Percentiles rank a stretch among this genome's conserved stretches.
phyloP scores from a whole-genome alignment of 2,888 invertebrate species.

The Drosophila lutescens region DNA sequence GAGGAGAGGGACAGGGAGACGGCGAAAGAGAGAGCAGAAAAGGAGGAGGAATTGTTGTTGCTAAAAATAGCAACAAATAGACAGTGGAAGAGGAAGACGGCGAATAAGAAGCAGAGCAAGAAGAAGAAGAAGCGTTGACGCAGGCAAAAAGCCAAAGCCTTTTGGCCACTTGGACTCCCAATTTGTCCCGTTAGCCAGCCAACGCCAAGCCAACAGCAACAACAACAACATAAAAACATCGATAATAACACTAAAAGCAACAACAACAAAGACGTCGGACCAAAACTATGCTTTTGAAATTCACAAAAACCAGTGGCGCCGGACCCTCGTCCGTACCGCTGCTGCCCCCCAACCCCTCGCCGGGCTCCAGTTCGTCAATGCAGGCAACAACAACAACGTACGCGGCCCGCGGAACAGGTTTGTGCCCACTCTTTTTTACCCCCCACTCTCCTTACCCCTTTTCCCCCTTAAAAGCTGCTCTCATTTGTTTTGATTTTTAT shows the following conservation, averaged over 20 bases:
- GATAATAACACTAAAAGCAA: conserved; percentile 23
- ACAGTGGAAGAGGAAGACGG: conserved; percentile 24
- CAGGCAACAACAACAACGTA: conserved; percentile 67
- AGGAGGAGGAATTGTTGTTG: conserved; percentile 48
- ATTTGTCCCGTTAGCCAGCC: conserved; percentile 34
- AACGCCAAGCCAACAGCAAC: not conserved
- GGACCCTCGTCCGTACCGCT: conserved; percentile 43
- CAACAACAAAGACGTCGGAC: conserved; percentile 35
- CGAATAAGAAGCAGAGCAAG: not conserved
- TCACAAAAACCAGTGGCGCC: conserved; percentile 76
- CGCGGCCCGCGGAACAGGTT: conserved; percentile 82
- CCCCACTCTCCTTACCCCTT: not conserved
- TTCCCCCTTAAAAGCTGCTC: not conserved
- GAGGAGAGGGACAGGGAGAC: conserved; percentile 2
- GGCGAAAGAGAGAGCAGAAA: conserved; percentile 3
- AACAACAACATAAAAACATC: conserved; percentile 9
- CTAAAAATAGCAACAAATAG: conserved; percentile 78
- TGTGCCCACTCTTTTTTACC: conserved; percentile 47
- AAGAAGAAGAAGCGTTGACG: conserved; percentile 50
- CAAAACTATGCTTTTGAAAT: conserved; percentile 79
- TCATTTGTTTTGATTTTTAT: conserved; percentile 13
- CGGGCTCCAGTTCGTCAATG: conserved; percentile 69
- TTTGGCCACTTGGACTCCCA: conserved; percentile 44
- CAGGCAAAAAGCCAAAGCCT: conserved; percentile 37
- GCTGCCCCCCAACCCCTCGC: conserved; percentile 45